phyloP scores from a whole-genome alignment of 2,888 invertebrate species.

The Scelioninae gen. 2 region DNA sequence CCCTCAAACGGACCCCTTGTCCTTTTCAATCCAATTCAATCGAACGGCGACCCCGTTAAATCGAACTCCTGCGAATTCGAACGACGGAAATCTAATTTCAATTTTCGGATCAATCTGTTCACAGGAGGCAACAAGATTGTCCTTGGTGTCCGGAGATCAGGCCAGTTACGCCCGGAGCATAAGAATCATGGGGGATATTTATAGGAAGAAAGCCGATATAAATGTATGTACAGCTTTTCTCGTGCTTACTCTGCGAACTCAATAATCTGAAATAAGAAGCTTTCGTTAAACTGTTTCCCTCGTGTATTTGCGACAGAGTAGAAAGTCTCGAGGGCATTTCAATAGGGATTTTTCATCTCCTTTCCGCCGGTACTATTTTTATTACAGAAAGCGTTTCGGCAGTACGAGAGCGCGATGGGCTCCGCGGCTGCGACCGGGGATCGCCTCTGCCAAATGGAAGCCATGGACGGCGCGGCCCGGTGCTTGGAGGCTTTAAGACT shows the following conservation, averaged over 20 bases:
- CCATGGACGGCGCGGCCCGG: slow-evolving; percentile 83
- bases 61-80: background rate
- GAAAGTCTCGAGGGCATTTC: no score
- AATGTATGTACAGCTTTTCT: slow-evolving; percentile 78
- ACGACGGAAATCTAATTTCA: slow-evolving; percentile 24
- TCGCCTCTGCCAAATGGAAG: slow-evolving; percentile 91
- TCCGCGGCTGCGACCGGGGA: slow-evolving; percentile 87
- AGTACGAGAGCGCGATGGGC: slow-evolving; percentile 92
- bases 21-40: slow-evolving; percentile 1
- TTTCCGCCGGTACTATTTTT: background rate
- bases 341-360: background rate
- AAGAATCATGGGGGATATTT: slow-evolving; percentile 89
- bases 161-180: slow-evolving; percentile 90
- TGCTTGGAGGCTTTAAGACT: slow-evolving; percentile 85
- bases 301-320: no score
- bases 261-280: background rate
- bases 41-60: slow-evolving; percentile 1
- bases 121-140: slow-evolving; percentile 87
- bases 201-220: slow-evolving; percentile 87
- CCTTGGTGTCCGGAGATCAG: slow-evolving; percentile 89
- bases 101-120: slow-evolving; percentile 60
- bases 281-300: slow-evolving; percentile 3
- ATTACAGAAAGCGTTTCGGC: slow-evolving; percentile 81
- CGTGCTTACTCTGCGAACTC: background rate
- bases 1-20: background rate